Conservation (phyloP, 2,113 vertebrate genomes). For the Paradoxurus hermaphroditus region DNA sequence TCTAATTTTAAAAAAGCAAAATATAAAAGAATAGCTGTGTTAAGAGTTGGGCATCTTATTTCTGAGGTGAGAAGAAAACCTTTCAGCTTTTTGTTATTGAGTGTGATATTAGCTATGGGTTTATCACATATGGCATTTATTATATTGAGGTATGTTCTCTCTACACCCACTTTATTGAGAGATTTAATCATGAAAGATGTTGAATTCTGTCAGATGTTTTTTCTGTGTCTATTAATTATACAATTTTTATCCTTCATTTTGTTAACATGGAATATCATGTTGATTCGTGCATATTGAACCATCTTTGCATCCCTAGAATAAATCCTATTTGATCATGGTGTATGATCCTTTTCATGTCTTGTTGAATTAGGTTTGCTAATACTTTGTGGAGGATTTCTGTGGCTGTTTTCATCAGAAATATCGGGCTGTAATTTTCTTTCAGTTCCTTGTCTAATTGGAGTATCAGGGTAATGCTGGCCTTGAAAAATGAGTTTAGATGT, state of each 20-base stretch:
- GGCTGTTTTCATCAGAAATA: background rate
- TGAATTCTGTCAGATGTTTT: background rate
- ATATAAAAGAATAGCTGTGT: background rate
- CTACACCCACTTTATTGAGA: background rate
- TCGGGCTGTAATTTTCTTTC: background rate
- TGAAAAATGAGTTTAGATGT: background rate
- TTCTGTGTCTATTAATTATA: background rate
- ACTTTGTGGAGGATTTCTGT: background rate
- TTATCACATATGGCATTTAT: background rate
- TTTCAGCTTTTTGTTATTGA: background rate
- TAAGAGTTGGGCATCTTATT: background rate
- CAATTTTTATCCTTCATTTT: background rate
- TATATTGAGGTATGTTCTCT: background rate
- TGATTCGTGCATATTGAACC: background rate
- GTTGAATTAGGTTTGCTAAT: background rate
- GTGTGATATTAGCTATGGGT: background rate
- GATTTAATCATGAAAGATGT: background rate
- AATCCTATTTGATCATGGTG: background rate
- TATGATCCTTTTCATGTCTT: background rate
- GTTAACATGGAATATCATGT: background rate
- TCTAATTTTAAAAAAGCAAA: background rate
- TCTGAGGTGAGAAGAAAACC: background rate
- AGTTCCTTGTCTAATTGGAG: background rate
- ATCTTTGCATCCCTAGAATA: background rate
- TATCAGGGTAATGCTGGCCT: background rate